phyloP scores from a whole-genome alignment of 2,113 vertebrate genomes.

The Erythrocebus patas region DNA sequence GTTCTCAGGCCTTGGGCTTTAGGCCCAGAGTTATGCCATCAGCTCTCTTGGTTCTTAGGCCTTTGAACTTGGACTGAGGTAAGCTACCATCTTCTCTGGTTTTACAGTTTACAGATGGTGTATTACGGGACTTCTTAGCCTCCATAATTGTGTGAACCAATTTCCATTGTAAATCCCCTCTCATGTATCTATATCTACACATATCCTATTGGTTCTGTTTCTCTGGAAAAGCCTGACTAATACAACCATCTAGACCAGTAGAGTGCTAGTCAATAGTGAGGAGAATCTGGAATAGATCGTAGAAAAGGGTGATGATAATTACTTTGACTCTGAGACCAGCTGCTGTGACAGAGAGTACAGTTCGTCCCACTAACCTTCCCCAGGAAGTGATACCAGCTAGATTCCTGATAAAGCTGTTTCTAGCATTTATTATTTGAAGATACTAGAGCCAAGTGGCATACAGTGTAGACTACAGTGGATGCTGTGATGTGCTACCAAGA shows the following conservation, averaged over 20 bases:
- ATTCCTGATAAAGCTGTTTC: not conserved
- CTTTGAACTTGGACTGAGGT: not conserved
- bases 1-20: not conserved
- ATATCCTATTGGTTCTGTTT: not conserved
- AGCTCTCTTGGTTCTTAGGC: not conserved
- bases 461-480: not conserved
- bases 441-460: not conserved
- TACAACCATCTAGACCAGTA: not conserved
- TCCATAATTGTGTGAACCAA: not conserved
- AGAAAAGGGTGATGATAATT: not conserved
- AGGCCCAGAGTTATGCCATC: not conserved
- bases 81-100: not conserved
- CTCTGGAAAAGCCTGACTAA: not conserved
- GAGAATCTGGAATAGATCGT: not conserved
- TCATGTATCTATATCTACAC: not conserved
- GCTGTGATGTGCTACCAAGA: not conserved
- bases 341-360: not conserved
- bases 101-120: not conserved
- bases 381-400: not conserved
- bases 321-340: not conserved
- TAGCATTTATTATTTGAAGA: not conserved
- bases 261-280: not conserved
- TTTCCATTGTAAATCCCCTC: not conserved
- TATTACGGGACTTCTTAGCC: not conserved
- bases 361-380: not conserved